Base-by-base conservation (phyloP, 2,797 vertebrate species). In the Tiaroga cobitis region DNA sequence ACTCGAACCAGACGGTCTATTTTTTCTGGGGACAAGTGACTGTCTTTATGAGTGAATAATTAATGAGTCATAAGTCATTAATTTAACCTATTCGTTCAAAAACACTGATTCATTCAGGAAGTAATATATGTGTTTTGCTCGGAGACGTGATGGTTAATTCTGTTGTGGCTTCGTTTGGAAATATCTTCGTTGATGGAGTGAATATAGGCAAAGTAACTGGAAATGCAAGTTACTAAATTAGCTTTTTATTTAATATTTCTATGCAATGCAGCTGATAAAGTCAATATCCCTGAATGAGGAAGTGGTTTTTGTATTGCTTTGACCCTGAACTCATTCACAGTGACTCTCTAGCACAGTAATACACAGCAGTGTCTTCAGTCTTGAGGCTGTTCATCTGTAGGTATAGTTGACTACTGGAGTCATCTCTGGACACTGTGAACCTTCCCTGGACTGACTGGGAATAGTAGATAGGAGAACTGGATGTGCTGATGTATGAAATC, bases 371-470 rank as follows among this genome's bases (percentile, higher is more conserved):
- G 67, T 81, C 80, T 69, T 81, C 80, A 39, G 49, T 69, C 67
- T 81, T 70, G 13, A 70, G 46, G 43, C 15, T 81, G 80, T 81
- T 81, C 65, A 81, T 81, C 65, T 81, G 65, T 11, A 81, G 65
- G 8, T 69, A 51, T 65, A 81, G 46, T 39, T 74, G 72, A 46
- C 39, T 75, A n/a, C 49, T 73, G 70, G 59, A 65, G 19, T 73
- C 54, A n/a, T 16, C 18, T 65, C 81, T 75, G 34, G 51, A 59
- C 51, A 72, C 51, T 43, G 81, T 72, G 51, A 74, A 81, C 63
- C 41, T 80, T 49, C 78, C 78, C 43, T 80, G 78, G 0, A 80
- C 59, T 32, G 77, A 65, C 41, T 80, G 78, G 59, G 78, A 80
- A 49, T 67, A 80, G 10, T 0, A 49, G 0, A 51, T 51, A 51